Evolutionary conservation across 2,797 vertebrate species (phyloP).

Genomic region (Smutsia gigantea): DNA sequence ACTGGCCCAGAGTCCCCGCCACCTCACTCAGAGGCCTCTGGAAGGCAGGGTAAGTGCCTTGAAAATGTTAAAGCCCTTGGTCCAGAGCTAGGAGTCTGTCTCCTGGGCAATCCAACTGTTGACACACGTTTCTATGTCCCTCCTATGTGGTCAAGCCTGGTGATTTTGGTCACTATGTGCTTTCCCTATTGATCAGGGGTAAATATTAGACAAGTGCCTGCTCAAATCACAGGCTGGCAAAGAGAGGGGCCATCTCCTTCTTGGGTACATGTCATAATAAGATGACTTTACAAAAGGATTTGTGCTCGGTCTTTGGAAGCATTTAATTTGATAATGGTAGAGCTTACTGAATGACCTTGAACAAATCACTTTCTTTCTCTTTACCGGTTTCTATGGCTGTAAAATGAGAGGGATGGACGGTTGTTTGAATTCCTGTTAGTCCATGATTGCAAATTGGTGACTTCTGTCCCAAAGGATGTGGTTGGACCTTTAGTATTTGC

Average conservation of each 20-base stretch:
- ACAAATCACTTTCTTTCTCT: not conserved
- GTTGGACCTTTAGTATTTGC: constrained; percentile 11
- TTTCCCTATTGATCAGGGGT: not conserved
- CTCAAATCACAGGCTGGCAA: not conserved
- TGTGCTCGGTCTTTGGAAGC: not conserved
- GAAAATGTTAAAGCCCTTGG: not conserved
- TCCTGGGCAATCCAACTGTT: not conserved
- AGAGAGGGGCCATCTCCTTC: not conserved
- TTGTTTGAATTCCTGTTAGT: not conserved
- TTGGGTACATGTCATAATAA: not conserved
- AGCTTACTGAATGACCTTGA: not conserved
- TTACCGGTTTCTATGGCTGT: not conserved
- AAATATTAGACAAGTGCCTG: not conserved
- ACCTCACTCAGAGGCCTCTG: not conserved
- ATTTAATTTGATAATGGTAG: not conserved
- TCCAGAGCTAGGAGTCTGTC: not conserved
- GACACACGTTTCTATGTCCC: not conserved
- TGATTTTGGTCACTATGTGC: not conserved
- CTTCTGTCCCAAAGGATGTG: not conserved
- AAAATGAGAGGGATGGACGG: not conserved
- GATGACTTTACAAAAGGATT: not conserved
- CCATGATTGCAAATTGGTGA: not conserved
- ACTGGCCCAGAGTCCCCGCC: not conserved
- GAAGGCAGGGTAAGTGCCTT: not conserved
- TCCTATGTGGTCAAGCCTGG: not conserved